A percentile compares a stretch with the other conserved stretches of the same genome.
phyloP scores from a whole-genome alignment of 2,888 invertebrate genomes.

The Anoplius nigerrimus region DNA sequence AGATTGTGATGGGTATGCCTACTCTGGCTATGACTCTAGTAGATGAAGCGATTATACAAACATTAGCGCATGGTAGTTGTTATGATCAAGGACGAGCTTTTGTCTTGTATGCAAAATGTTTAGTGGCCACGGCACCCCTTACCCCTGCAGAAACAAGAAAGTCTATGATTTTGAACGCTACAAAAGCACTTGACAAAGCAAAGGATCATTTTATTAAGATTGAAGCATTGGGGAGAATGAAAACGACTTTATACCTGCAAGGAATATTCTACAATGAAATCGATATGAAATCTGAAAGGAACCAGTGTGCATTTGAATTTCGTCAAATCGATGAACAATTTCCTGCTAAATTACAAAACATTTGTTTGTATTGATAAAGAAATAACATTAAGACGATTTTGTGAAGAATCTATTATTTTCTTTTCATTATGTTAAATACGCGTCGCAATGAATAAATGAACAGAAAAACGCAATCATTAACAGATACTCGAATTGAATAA shows the following conservation, averaged over 20 bases:
- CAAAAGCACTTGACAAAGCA: conserved; percentile 81
- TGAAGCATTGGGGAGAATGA: conserved; percentile 85
- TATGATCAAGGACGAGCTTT: conserved; percentile 88
- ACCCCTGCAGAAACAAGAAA: conserved; percentile 75
- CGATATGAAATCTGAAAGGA: conserved; percentile 83
- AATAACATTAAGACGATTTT: not conserved
- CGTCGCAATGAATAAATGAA: no score
- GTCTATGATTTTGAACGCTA: conserved; percentile 77
- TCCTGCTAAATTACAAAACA: conserved; percentile 78
- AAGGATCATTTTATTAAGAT: conserved; percentile 84
- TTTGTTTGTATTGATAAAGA: conserved; percentile 57
- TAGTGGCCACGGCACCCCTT: conserved; percentile 81
- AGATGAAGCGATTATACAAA: conserved; percentile 82
- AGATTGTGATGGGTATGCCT: conserved; percentile 85
- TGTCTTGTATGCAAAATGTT: conserved; percentile 86
- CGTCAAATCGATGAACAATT: conserved; percentile 85
- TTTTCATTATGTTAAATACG: no score
- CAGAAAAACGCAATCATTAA: no score
- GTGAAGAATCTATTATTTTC: no score
- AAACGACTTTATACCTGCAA: conserved; percentile 84
- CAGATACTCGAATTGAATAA: no score
- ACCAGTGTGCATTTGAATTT: conserved; percentile 89
- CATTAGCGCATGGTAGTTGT: conserved; percentile 88
- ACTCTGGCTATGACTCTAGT: conserved; percentile 85
- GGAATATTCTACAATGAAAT: conserved; percentile 83